Evolutionary conservation across 2,888 invertebrate genomes (phyloP).

Genomic region (Melanostoma mellinum): DNA sequence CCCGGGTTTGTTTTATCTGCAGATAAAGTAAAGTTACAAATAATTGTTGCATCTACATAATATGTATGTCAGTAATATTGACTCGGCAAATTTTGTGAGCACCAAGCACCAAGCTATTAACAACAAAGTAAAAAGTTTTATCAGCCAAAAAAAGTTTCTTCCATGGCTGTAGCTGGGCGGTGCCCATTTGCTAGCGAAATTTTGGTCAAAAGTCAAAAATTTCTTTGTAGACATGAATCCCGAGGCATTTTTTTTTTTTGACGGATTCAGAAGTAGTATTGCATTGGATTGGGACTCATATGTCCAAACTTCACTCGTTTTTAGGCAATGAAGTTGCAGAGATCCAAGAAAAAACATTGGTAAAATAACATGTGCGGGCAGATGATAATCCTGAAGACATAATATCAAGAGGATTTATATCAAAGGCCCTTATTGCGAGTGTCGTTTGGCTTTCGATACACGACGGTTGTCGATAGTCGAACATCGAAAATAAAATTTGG

Average conservation of each 20-base stretch:
- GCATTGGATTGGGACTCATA: slow-evolving; percentile 51
- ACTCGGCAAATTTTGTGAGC: background rate
- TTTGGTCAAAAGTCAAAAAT: slow-evolving; percentile 21
- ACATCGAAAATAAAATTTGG: no score
- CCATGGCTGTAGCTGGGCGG: slow-evolving; percentile 55
- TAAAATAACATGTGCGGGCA: background rate
- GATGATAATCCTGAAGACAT: background rate
- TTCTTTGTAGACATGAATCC: no score
- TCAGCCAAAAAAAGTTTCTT: slow-evolving; percentile 54
- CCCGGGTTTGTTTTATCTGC: background rate
- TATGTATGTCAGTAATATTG: slow-evolving; percentile 11
- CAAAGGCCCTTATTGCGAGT: no score
- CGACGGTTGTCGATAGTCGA: no score
- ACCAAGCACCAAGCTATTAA: slow-evolving; percentile 30
- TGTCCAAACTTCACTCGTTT: slow-evolving; percentile 41
- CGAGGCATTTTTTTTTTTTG: slow-evolving; percentile 35
- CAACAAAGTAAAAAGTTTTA: slow-evolving; percentile 53
- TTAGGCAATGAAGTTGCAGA: slow-evolving; percentile 61
- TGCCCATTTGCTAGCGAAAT: slow-evolving; percentile 48
- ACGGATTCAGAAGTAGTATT: slow-evolving; percentile 60
- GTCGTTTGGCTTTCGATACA: no score
- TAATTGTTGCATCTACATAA: background rate
- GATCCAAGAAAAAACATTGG: slow-evolving; percentile 29
- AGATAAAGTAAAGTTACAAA: background rate
- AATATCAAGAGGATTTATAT: background rate